A percentile compares a stretch with the other conserved stretches of the same genome.
Evolutionary conservation across 2,797 vertebrate species (phyloP).

Genomic region (Etheostoma nigrum): DNA sequence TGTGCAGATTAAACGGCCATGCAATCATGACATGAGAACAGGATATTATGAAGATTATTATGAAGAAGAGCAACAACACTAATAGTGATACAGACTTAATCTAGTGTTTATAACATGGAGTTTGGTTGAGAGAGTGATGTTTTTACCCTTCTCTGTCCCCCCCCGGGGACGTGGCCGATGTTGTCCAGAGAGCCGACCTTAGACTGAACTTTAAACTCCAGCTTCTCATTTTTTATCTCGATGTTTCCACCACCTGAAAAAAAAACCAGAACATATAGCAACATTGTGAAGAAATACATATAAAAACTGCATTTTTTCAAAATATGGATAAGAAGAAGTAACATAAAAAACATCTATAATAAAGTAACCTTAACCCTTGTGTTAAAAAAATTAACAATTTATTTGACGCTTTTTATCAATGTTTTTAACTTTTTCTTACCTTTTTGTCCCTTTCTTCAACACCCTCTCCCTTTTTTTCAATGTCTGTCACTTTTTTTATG

Average conservation of each 20-base stretch:
- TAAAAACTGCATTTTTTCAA: no score
- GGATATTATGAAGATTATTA: not conserved
- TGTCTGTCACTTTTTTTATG: no score
- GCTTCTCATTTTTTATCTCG: conserved; percentile 96
- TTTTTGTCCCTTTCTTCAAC: no score
- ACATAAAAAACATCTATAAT: not conserved
- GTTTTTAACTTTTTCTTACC: no score
- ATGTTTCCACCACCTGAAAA: conserved; percentile 92
- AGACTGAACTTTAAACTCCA: conserved; percentile 96
- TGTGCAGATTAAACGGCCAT: not conserved
- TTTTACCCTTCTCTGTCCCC: conserved; percentile 91
- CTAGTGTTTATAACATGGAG: not conserved
- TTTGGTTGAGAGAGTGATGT: not conserved
- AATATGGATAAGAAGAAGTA: not conserved
- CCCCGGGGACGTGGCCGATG: conserved; percentile 93
- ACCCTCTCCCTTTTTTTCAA: no score
- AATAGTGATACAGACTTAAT: not conserved
- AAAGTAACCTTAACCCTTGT: not conserved
- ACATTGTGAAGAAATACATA: not conserved
- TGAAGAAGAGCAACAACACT: not conserved
- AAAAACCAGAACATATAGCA: not conserved
- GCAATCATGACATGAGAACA: not conserved
- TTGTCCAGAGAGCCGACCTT: conserved; percentile 96
- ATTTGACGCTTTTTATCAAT: no score
- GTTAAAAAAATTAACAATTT: no score